phyloP scores from a whole-genome alignment of 2,888 invertebrate species.

The Iselma pallidipennis region DNA sequence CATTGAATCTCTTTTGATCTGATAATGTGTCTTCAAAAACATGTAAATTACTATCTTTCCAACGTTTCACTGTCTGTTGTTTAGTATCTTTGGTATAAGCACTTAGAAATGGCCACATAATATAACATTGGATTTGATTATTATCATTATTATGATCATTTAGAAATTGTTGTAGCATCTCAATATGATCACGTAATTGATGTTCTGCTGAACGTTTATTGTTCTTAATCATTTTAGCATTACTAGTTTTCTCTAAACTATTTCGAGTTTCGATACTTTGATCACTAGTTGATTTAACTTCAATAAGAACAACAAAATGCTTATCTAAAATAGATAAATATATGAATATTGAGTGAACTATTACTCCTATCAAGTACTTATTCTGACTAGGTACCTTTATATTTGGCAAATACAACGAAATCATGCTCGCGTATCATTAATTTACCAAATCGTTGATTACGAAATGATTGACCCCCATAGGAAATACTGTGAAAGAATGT shows the following conservation, averaged over 20 bases:
- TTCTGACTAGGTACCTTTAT: conserved; percentile 46
- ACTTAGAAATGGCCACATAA: conserved; percentile 52
- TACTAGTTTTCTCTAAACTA: conserved; percentile 43
- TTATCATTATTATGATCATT: conserved; percentile 24
- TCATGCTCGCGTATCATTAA: conserved; percentile 52
- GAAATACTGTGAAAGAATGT: conserved; percentile 48
- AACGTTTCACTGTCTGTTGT: conserved; percentile 43
- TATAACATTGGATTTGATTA: conserved; percentile 41
- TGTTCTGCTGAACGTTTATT: conserved; percentile 52
- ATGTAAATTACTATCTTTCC: conserved; percentile 48
- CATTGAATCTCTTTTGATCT: conserved; percentile 40
- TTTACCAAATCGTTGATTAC: conserved; percentile 48
- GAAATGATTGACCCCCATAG: conserved; percentile 48
- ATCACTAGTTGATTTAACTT: conserved; percentile 52
- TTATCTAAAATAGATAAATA: conserved; percentile 37
- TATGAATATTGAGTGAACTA: too few relatives aligned
- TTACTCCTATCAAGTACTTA: too few relatives aligned
- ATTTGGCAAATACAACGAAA: conserved; percentile 48
- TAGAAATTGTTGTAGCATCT: conserved; percentile 42
- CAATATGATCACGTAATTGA: conserved; percentile 50
- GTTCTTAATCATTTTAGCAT: conserved; percentile 50
- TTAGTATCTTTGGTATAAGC: conserved; percentile 45
- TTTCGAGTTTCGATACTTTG: conserved; percentile 33
- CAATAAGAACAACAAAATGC: conserved; percentile 39
- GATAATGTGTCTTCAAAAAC: conserved; percentile 45